phyloP scores from a whole-genome alignment of 2,888 invertebrate genomes.

The Phengaris alcon region DNA sequence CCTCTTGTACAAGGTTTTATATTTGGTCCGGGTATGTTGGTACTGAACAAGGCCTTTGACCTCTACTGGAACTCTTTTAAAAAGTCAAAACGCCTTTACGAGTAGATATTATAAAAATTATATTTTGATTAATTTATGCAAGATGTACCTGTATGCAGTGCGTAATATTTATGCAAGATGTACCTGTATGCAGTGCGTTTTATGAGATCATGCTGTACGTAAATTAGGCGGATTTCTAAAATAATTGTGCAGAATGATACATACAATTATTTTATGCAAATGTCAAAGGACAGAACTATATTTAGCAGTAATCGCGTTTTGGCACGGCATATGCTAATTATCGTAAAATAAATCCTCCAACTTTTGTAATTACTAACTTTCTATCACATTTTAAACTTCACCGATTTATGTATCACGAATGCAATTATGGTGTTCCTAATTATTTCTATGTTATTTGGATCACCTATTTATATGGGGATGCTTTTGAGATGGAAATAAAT shows the following conservation, averaged over 20 bases:
- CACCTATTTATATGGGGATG: background rate
- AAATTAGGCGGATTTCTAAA: background rate
- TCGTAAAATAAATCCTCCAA: constrained; percentile 44
- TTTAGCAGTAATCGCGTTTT: constrained; percentile 40
- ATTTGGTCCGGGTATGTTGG: too few relatives aligned
- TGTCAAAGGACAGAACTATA: constrained; percentile 28
- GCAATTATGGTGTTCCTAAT: constrained; percentile 28
- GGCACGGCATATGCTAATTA: constrained; percentile 48
- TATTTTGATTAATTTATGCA: background rate
- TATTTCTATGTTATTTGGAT: constrained; percentile 1
- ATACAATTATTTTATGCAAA: constrained; percentile 25
- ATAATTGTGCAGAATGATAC: constrained; percentile 13
- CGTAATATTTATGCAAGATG: background rate
- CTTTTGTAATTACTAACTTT: constrained; percentile 42
- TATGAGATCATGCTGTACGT: background rate
- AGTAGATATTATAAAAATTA: background rate
- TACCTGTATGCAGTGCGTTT: background rate
- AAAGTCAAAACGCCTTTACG: too few relatives aligned
- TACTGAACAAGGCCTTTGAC: too few relatives aligned
- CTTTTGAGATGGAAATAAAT: background rate
- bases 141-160: background rate
- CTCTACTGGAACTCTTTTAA: too few relatives aligned
- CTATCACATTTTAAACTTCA: constrained; percentile 41
- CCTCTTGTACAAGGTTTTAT: too few relatives aligned
- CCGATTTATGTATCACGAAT: constrained; percentile 33